phyloP scores from a whole-genome alignment of 2,888 invertebrate species.

The Lordiphosa fenestrarum region DNA sequence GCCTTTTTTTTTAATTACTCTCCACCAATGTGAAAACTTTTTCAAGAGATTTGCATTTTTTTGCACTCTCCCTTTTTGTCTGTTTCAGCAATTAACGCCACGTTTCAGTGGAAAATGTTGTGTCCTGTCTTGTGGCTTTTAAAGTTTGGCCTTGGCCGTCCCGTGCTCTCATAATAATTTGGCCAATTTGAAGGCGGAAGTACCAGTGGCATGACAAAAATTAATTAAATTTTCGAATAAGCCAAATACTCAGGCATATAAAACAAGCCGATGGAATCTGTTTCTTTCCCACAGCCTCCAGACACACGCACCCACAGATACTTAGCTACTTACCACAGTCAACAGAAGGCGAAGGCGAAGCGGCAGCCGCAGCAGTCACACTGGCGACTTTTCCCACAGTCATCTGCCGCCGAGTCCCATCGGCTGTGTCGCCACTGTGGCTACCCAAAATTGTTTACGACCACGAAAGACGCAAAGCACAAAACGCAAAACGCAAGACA shows the following conservation, averaged over 20 bases:
- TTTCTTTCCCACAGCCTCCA: constrained; percentile 42
- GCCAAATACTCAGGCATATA: constrained; percentile 6
- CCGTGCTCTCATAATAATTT: constrained; percentile 56
- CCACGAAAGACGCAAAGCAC: constrained; percentile 10
- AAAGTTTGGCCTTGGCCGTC: constrained; percentile 34
- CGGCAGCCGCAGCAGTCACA: constrained; percentile 16
- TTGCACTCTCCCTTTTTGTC: constrained; percentile 20
- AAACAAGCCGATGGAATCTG: constrained; percentile 1
- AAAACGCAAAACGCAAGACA: constrained; percentile 42
- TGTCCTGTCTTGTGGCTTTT: constrained; percentile 27
- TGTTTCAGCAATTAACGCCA: constrained; percentile 58
- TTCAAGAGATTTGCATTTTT: constrained; percentile 32
- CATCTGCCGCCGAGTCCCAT: neutral
- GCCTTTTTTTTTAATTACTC: constrained; percentile 45
- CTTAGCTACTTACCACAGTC: constrained; percentile 13
- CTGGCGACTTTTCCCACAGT: constrained; percentile 43
- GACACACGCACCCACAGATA: constrained; percentile 43
- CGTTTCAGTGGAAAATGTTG: constrained; percentile 33
- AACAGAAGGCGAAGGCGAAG: neutral
- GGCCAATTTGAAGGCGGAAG: constrained; percentile 60
- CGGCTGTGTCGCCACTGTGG: constrained; percentile 45
- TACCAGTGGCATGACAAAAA: constrained; percentile 45
- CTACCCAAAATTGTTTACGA: constrained; percentile 56
- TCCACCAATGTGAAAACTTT: constrained; percentile 37
- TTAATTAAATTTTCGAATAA: constrained; percentile 57